Conservation (phyloP, 2,113 vertebrate species). For the Myotis davidii region DNA sequence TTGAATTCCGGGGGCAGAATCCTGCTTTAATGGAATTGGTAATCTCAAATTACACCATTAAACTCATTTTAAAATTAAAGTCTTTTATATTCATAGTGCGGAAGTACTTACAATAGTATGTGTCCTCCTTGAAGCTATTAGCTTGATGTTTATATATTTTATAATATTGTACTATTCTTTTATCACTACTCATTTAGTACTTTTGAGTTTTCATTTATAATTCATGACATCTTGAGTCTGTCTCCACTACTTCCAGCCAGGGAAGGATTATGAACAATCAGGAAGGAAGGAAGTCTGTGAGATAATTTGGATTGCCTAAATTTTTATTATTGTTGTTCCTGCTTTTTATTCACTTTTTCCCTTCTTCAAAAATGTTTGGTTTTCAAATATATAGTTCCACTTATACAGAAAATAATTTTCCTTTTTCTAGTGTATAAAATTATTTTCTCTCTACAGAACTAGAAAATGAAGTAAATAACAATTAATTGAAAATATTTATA, state of each 20-base stretch:
- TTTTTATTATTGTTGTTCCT: background rate
- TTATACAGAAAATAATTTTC: background rate
- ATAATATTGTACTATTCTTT: background rate
- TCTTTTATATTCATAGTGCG: background rate
- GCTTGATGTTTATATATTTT: background rate
- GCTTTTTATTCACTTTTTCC: background rate
- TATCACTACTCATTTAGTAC: background rate
- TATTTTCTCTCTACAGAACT: background rate
- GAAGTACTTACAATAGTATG: background rate
- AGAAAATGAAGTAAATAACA: background rate
- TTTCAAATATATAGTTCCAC: background rate
- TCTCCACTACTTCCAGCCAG: background rate
- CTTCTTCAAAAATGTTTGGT: background rate
- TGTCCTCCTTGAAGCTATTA: background rate
- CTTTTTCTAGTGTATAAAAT: background rate
- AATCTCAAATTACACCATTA: constrained; percentile 19
- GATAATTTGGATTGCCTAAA: background rate
- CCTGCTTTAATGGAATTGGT: background rate
- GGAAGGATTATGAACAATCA: background rate
- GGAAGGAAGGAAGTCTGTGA: background rate
- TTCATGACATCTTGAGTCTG: background rate
- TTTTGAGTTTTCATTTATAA: background rate
- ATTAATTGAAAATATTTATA: background rate
- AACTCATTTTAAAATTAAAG: constrained; percentile 24
- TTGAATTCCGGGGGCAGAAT: background rate